Conservation (phyloP, 2,797 vertebrate species). For the Vireo griseus region DNA sequence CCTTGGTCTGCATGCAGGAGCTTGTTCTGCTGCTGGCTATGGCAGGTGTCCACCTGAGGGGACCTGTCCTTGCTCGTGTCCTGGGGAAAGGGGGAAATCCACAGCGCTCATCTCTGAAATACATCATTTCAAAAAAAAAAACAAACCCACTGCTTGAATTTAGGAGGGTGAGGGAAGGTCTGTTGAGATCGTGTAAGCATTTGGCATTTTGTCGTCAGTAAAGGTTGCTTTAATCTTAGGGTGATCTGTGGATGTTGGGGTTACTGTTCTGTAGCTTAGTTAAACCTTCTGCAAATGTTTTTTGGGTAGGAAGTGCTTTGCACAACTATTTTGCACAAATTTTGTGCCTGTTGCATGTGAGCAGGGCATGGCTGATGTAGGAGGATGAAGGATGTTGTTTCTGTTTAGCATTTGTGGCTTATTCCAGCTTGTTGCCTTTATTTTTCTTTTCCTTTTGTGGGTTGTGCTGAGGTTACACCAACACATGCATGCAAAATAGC, state of each 20-base stretch:
- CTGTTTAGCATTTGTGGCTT: not conserved
- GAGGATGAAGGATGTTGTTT: not conserved
- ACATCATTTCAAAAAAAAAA: not conserved
- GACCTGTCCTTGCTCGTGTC: not conserved
- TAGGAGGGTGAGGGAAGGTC: not conserved
- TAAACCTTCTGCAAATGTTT: not conserved
- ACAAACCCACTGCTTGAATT: not conserved
- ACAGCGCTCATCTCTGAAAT: not conserved
- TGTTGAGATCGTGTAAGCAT: not conserved
- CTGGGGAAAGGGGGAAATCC: not conserved
- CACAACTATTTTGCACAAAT: not conserved
- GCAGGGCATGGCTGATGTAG: not conserved
- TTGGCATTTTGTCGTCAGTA: not conserved
- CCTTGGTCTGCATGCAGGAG: not conserved
- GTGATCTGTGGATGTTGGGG: not conserved
- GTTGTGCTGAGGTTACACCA: conserved; percentile 11
- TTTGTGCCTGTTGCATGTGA: not conserved
- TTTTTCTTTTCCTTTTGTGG: not conserved
- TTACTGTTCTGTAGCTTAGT: not conserved
- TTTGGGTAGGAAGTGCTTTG: not conserved
- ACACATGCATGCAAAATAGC: not conserved
- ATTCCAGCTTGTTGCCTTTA: not conserved
- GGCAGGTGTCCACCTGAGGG: rapidly evolving
- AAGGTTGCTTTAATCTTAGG: not conserved
- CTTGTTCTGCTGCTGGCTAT: not conserved